phyloP scores from a whole-genome alignment of 23 tunicate species.

The Styela clava region DNA sequence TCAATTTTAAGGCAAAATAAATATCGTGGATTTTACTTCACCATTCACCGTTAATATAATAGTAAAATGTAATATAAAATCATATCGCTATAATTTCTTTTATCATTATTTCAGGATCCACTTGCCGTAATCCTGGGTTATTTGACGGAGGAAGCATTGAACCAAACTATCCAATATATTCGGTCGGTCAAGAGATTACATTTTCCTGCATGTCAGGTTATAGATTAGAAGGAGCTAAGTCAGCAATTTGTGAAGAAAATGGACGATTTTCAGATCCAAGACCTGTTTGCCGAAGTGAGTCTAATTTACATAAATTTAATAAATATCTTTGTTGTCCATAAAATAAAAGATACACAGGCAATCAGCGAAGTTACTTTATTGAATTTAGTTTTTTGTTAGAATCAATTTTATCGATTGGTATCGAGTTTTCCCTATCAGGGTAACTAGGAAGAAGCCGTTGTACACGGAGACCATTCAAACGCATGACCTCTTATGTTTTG shows the following conservation, averaged over 20 bases:
- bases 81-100: too few relatives aligned
- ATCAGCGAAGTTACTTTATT: background rate
- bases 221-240: slow-evolving; percentile 1
- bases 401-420: background rate
- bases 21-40: too few relatives aligned
- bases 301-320: too few relatives aligned
- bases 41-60: too few relatives aligned
- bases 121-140: slow-evolving; percentile 7
- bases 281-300: slow-evolving; percentile 31
- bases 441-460: too few relatives aligned
- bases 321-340: background rate
- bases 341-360: background rate
- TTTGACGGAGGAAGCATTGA: slow-evolving; percentile 3
- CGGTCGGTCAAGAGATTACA: background rate
- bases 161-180: slow-evolving; percentile 6
- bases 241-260: slow-evolving; percentile 12
- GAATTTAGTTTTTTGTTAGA: background rate
- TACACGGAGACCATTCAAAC: too few relatives aligned
- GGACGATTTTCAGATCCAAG: slow-evolving; percentile 7
- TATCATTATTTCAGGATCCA: slow-evolving; percentile 10
- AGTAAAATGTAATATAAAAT: too few relatives aligned
- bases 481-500: too few relatives aligned
- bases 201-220: slow-evolving; percentile 28
- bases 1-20: too few relatives aligned
- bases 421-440: too few relatives aligned